phyloP scores from a whole-genome alignment of 2,113 vertebrate genomes.

The Orientallactaga bullata region DNA sequence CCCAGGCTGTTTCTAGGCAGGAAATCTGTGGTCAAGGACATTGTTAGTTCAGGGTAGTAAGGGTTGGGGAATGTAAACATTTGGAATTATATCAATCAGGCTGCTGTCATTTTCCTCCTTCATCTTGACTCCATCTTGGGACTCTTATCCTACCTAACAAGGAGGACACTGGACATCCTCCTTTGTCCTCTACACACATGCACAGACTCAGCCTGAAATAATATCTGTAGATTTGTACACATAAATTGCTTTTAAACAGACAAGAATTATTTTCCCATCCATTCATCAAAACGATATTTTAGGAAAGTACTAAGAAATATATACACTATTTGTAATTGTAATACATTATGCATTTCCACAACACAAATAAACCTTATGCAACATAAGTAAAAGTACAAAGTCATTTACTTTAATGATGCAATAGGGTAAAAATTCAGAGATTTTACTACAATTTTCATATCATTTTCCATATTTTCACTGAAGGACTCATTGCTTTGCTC shows the following conservation, averaged over 20 bases:
- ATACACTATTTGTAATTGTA: neutral
- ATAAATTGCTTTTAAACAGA: neutral
- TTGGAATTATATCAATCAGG: no score
- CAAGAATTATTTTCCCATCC: neutral
- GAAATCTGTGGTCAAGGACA: no score
- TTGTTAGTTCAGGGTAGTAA: neutral
- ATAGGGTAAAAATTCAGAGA: neutral
- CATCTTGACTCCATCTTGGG: no score
- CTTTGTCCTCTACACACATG: no score
- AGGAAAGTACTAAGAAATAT: neutral
- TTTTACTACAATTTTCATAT: neutral
- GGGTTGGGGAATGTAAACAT: no score
- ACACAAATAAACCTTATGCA: neutral
- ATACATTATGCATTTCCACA: neutral
- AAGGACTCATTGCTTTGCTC: neutral
- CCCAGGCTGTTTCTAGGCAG: no score
- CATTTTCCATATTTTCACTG: neutral
- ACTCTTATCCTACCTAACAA: no score
- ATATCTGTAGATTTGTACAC: constrained; percentile 5
- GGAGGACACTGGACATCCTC: no score
- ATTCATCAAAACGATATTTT: neutral
- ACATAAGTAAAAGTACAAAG: neutral
- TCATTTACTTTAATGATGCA: neutral
- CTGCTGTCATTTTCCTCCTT: no score
- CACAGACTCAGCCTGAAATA: neutral